These are phyloP conservation scores for Laothoe populi DNA, from an alignment of 2,888 invertebrate genomes.

Conservation along the genomic window DNA sequence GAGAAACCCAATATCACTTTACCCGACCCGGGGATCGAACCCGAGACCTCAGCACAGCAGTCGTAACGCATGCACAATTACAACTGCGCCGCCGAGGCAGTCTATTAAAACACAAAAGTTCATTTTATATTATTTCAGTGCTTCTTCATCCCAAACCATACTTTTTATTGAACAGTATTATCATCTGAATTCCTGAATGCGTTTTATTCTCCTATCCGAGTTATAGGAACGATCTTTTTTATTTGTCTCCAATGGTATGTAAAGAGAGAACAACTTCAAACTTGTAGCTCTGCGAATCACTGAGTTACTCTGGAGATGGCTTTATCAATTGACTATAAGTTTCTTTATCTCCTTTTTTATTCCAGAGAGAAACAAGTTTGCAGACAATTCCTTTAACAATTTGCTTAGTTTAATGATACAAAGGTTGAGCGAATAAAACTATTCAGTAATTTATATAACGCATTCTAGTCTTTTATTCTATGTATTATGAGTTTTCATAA, in stretches of 20 bases:
- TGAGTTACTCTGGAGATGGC: constrained; percentile 2
- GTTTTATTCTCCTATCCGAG: not conserved
- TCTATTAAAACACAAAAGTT: too few species aligned
- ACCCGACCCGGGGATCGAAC: too few species aligned
- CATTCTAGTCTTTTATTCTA: not conserved
- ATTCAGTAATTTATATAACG: not conserved
- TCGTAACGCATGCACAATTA: too few species aligned
- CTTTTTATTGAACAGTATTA: too few species aligned
- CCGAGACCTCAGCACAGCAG: too few species aligned
- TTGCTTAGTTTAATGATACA: constrained; percentile 3
- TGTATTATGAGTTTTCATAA: not conserved
- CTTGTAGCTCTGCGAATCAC: constrained; percentile 7
- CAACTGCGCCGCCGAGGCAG: too few species aligned
- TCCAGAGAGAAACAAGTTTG: constrained; percentile 4
- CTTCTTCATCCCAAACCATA: too few species aligned
- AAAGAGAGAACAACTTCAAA: constrained; percentile 6
- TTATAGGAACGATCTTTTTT: not conserved
- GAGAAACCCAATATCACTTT: too few species aligned
- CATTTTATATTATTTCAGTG: too few species aligned
- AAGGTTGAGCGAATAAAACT: not conserved
- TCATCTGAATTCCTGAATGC: too few species aligned
- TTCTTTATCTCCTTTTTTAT: constrained; percentile 10
- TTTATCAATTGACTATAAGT: constrained; percentile 16
- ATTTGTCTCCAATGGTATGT: not conserved
- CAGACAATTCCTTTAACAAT: not conserved